A percentile compares a stretch with the other conserved stretches of the same genome.
Evolutionary conservation across 1,140 invertebrate species (phyloP).

Genomic region (Cherax quadricarinatus): DNA sequence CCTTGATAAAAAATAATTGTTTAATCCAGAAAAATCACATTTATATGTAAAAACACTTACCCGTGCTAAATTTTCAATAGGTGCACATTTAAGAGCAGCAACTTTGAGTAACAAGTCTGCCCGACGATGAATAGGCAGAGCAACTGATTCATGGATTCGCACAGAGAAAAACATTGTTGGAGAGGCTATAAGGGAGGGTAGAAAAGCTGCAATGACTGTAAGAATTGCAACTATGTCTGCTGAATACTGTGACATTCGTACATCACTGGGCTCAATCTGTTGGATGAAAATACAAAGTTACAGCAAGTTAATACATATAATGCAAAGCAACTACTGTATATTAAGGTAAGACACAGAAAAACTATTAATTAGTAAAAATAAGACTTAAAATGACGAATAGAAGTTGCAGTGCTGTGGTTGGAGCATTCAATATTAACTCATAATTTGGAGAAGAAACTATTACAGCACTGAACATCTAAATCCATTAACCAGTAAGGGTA

Average conservation of each 20-base stretch:
- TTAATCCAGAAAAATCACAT: no score
- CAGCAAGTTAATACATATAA: neutral
- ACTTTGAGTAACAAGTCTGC: slow-evolving; percentile 58
- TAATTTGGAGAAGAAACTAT: no score
- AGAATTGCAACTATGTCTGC: slow-evolving; percentile 57
- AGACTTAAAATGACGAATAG: no score
- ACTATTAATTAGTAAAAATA: neutral
- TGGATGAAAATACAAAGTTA: neutral
- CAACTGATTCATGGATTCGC: slow-evolving; percentile 58
- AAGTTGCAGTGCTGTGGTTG: no score
- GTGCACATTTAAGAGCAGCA: slow-evolving; percentile 60
- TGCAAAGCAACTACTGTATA: neutral
- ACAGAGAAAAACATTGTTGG: slow-evolving; percentile 51
- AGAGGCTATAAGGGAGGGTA: slow-evolving; percentile 52
- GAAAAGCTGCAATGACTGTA: slow-evolving; percentile 36
- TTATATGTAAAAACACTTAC: slow-evolving; percentile 11
- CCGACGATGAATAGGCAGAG: slow-evolving; percentile 59
- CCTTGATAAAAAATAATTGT: no score
- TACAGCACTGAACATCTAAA: no score
- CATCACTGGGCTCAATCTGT: slow-evolving; percentile 60
- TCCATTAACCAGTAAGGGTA: no score
- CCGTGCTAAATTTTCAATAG: slow-evolving; percentile 51
- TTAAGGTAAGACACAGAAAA: neutral
- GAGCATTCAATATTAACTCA: no score
- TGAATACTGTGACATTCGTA: slow-evolving; percentile 39